Evolutionary conservation across 2,888 invertebrate genomes (phyloP), one percentile per base, ranked within the genome.

Genomic region (Lithophane ornitopus): DNA sequence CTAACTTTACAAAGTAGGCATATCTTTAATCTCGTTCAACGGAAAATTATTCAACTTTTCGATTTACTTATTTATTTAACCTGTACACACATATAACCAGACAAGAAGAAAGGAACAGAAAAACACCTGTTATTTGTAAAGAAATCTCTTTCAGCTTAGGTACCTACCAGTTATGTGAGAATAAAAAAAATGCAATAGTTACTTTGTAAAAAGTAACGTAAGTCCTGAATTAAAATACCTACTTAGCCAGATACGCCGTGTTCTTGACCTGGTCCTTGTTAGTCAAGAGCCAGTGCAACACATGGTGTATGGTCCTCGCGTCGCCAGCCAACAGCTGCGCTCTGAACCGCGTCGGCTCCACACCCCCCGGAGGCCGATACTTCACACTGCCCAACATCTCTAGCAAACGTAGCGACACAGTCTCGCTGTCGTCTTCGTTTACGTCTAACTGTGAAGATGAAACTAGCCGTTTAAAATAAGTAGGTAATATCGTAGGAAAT

Each of bases 231-330:
- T 22, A 8, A 62, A 34, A 59, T 49, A 91, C 92, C 85, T 92
- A 98, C 96, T 97, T 97, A n/a, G 98, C 98, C 70, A 99, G 97
- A 94, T 99, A 99, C 0, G 98, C 98, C 71, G 99, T 97, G 89
- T 98, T 98, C 91, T 98, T 98, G 46, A 98, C 97, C 85, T 98
- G 97, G 3, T 98, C 97, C 76, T 97, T 97, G 87, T 98, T 97
- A 22, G 97, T 97, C 39, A 99, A 96, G 14, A 99, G 96, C 98
- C 98, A 99, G 92, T 98, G 97, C 70, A 99, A 92, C 73, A 98
- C 98, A 19, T 98, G 98, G 91, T 98, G 98, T 70, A 99, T 97
- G 0, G 98, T 97, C 85, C 97, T 97, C 69, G 98, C 97, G 85
- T 98, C 98, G 28, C 98, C 99, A 73, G 96, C 96, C 11, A 97